Base-by-base conservation (phyloP, 2,113 vertebrate species). In the Hippolais icterina region DNA sequence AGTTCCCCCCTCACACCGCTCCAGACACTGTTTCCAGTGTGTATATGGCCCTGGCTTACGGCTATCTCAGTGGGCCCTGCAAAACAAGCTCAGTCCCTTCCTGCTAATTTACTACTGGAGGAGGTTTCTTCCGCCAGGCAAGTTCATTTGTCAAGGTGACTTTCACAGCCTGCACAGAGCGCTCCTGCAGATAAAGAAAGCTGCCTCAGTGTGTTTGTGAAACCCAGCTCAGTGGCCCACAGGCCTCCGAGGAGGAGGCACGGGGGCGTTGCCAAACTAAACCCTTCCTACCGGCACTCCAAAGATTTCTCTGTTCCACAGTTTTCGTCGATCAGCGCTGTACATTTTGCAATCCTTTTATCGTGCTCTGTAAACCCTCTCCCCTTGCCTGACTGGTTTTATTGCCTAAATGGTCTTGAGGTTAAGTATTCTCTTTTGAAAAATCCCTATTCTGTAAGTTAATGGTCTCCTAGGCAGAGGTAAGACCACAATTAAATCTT, bases 81-180 rank as follows among this genome's bases (percentile, higher is more conserved):
- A 77, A 90, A 92, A 92, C 68, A 95, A 93, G 17, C 28, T 53
- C 72, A 31, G 27, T 66, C 68, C 24, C 59, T 94, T 95, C 78
- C 77, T 96, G 63, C 84, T 87, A 31, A 82, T 50, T 93, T 90
- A 56, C 87, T 41, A 1, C 24, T 25, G 72, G 52, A 94, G 70
- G 75, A 88, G 37, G 23, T 3, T 90, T 91, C 86, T 86, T 39
- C 39, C 7, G 12, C 64, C 42, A 14, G 49, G n/a, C 87, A 84
- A 84, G 79, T 96, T 93, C 91, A 90, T 94, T 92, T 94, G 54
- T 61, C 77, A 85, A 16, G 88, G 89, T 97, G 83, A 95, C 93
- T 89, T 96, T 87, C 1, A 0, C 13, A 75, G 93, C 29, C 10
- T 5, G 64, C 49, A 10, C 39, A 0, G 0, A 78, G 76, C 1